Evolutionary conservation across 2,888 invertebrate species (phyloP).

Genomic region (Crocallis elinguaria): DNA sequence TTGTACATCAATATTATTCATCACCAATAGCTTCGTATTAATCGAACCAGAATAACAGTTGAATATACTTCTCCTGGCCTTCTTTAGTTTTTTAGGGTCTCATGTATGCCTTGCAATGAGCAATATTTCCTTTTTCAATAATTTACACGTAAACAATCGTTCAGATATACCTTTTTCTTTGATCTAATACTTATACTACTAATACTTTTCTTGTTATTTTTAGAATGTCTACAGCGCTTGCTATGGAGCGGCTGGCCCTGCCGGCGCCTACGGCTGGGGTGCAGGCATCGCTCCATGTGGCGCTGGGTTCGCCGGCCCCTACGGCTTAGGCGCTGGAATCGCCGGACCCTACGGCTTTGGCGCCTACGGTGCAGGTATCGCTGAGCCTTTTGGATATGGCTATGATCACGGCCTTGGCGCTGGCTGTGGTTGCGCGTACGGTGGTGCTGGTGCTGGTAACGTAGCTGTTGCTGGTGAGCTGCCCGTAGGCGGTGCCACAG

Average conservation of each 20-base stretch:
- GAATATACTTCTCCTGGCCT: no score
- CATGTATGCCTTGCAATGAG: no score
- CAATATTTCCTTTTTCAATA: no score
- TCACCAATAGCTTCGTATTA: no score
- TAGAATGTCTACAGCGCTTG: conserved; percentile 7
- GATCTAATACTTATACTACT: not conserved
- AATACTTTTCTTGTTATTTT: not conserved
- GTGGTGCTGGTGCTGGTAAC: conserved; percentile 48
- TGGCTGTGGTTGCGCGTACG: conserved; percentile 42
- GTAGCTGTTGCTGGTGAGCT: conserved; percentile 43
- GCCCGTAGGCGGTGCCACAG: conserved; percentile 47
- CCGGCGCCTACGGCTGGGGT: not conserved
- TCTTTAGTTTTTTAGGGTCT: no score
- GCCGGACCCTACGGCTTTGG: not conserved
- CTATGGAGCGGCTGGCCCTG: not conserved
- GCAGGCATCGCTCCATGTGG: not conserved
- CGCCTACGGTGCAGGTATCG: conserved; percentile 2
- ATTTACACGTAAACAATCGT: no score
- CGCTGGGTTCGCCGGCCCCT: conserved; percentile 31
- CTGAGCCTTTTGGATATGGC: conserved; percentile 32
- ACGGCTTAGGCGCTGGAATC: not conserved
- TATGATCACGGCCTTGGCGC: conserved; percentile 15
- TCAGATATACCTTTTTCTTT: not conserved
- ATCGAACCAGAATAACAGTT: no score
- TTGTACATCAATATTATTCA: no score